Percentiles rank a stretch among this genome's conserved stretches.
Conservation (phyloP, 2,888 invertebrate species). For the Microchrysa polita region DNA sequence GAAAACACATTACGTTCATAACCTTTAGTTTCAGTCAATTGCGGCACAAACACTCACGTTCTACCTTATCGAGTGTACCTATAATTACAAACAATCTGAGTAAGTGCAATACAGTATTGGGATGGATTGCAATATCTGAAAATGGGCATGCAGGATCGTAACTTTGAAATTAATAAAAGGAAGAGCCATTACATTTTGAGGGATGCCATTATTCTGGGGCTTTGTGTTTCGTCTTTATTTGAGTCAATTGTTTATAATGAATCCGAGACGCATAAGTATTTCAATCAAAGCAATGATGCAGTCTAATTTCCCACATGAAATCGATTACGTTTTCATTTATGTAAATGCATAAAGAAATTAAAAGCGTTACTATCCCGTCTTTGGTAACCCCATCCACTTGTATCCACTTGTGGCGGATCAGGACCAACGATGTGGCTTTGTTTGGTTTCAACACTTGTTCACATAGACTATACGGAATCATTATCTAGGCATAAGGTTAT, state of each 20-base stretch:
- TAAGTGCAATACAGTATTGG: not conserved
- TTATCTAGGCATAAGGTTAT: slow-evolving; percentile 41
- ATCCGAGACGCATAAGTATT: no score
- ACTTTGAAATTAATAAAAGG: not conserved
- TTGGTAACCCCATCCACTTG: no score
- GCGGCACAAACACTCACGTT: slow-evolving; percentile 38
- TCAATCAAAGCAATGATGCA: no score
- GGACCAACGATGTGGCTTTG: not conserved
- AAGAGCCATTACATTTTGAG: not conserved
- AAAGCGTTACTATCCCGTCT: no score
- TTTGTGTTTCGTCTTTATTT: no score
- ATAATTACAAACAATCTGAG: slow-evolving; percentile 44
- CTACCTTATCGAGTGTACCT: slow-evolving; percentile 35
- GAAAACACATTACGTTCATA: not conserved
- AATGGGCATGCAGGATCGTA: not conserved
- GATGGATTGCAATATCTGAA: not conserved
- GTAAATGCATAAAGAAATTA: no score
- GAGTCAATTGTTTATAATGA: no score
- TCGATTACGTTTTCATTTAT: no score
- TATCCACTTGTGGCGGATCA: no score
- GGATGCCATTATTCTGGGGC: not conserved
- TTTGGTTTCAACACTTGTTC: slow-evolving; percentile 32
- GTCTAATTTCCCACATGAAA: no score
- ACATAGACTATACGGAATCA: slow-evolving; percentile 10
- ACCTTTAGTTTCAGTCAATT: slow-evolving; percentile 48